Conservation (phyloP, 2,113 vertebrate genomes). For the Nycticryphes semicollaris region DNA sequence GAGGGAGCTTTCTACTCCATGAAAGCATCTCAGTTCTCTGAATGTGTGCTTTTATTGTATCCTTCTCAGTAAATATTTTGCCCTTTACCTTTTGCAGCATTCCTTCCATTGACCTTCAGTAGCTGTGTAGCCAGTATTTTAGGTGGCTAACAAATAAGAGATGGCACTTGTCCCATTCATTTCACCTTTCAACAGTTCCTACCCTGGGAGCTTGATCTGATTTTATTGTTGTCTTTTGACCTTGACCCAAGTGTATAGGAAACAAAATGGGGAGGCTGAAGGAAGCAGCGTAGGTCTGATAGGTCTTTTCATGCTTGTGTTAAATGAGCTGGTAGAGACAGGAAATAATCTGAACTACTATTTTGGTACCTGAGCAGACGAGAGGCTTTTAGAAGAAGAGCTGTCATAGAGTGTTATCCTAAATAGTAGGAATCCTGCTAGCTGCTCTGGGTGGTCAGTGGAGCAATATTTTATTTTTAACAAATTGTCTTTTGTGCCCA, state of each 20-base stretch:
- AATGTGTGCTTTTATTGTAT: not conserved
- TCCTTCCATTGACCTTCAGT: not conserved
- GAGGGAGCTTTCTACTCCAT: not conserved
- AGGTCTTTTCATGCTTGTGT: not conserved
- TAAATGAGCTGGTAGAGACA: not conserved
- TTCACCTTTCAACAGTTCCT: not conserved
- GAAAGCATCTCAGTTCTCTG: not conserved
- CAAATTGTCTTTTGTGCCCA: not conserved
- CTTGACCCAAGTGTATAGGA: not conserved
- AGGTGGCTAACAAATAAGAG: not conserved
- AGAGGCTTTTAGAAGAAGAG: not conserved
- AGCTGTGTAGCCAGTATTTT: not conserved
- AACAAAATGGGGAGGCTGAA: not conserved
- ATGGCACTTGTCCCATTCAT: not conserved
- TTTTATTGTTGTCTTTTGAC: not conserved
- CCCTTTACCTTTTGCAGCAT: not conserved
- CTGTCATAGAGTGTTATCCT: not conserved
- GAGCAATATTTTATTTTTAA: not conserved
- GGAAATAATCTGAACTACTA: not conserved
- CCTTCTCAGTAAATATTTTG: not conserved
- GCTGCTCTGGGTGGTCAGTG: constrained; percentile 16
- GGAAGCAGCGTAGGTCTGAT: not conserved
- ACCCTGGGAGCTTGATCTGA: not conserved
- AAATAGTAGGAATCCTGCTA: not conserved
- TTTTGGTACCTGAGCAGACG: not conserved